Evolutionary conservation across 2,888 invertebrate genomes (phyloP), one percentile per base, ranked within the genome.

Genomic region (Trachelus iudaicus): DNA sequence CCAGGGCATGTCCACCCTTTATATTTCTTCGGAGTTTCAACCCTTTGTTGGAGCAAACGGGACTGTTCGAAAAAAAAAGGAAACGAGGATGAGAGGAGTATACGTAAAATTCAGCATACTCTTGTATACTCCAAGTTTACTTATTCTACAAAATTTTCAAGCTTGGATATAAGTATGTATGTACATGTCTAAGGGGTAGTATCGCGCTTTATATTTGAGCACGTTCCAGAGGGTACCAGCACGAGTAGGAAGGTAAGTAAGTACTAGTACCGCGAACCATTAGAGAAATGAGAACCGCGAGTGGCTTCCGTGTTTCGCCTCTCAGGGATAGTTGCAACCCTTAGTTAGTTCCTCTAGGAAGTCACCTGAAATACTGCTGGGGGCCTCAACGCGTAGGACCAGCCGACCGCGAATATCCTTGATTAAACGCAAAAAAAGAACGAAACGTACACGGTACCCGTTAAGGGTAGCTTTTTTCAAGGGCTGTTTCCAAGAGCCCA

Each of bases 341-440:
- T 69, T 69, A 33, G 73, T 75, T 75, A 77, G 74, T 75, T 73
- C 68, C 74, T 75, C 31, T 78, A 81, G 40, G 40, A 40, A 40
- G 79, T 79, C 82, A 82, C 79, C 83, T 83, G 79, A 85, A 85
- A 84, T 84, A 85, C 78, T 69, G n/a, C 40, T 40, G 40, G 40
- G 40, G 40, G 15, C 40, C 40, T 15, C 40, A 6, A 69, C 76
- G 77, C 77, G 79, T 77, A 80, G 81, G 84, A 75, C 83, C 85
- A 89, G 87, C 85, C 89, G 86, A 89, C 90, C 91, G 88, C 88
- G 89, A 91, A 90, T 90, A 89, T 90, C 89, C 90, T 90, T 91
- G 91, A 91, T 91, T 91, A 91, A 91, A 90, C 87, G 87, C 87
- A 87, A 88, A 88, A 90, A 90, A 90, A 89, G 84, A 81, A 30